Evolutionary conservation across 2,113 vertebrate species (phyloP), one percentile per base, ranked within the genome.

Genomic region (Urocitellus parryii): DNA sequence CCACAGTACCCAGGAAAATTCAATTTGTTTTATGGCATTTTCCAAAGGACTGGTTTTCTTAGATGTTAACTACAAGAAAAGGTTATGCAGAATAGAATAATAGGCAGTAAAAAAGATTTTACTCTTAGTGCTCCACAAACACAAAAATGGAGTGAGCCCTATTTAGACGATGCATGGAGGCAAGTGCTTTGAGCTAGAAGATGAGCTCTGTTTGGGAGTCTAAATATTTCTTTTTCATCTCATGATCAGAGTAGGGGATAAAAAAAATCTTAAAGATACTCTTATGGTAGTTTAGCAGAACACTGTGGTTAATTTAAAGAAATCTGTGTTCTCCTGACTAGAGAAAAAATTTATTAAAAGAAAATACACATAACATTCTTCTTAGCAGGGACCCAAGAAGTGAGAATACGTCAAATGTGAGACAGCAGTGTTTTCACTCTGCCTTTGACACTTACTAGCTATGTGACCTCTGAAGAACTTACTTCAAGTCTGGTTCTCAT

Each of bases 1-100:
- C 70, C 82, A 91, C 93, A 96, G 80, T 96, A 81, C 90, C 80
- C 96, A 93, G 72, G 90, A 92, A 96, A 97, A 97, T 95, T 95
- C 91, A 96, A 97, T 96, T 97, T 97, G 91, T 94, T 94, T 97
- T 95, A 96, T n/a, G 76, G 90, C 77, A 97, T 95, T 97, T 97
- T 97, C 95, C 96, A 96, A 95, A 96, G 91, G 87, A 76, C 80
- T 88, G 56, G 80, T 61, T 88, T 96, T 97, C 95, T 97, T 93
- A 97, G 83, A 96, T 95, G 96, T 96, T 96, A 91, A 95, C 48
- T 90, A 32, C 16, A 95, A 92, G 95, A 87, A 95, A 95, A 94
- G 53, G 37, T 83, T 96, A 94, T 39, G 78, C 22, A 86, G 74
- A 94, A 96, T 48, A 93, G 67, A 96, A 87, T 94, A 95, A 95